phyloP scores from a whole-genome alignment of 2,888 invertebrate genomes.

The Acrobasis repandana region DNA sequence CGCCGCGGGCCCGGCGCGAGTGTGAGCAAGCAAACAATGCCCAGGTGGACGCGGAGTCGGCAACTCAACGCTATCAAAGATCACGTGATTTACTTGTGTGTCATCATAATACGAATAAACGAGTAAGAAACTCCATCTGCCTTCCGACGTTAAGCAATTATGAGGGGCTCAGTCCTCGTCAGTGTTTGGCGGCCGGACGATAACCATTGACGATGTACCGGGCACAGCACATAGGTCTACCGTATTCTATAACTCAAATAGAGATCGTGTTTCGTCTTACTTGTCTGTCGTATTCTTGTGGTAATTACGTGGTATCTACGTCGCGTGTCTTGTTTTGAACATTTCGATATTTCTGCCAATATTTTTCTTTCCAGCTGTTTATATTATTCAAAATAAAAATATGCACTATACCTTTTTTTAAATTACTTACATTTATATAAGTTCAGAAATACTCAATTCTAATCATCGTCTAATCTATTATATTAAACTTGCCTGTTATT shows the following conservation, averaged over 20 bases:
- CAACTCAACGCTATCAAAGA: conserved; percentile 51
- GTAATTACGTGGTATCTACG: conserved; percentile 16
- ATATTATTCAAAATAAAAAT: neutral
- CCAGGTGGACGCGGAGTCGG: conserved; percentile 58
- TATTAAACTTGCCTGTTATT: conserved; percentile 18
- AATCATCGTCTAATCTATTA: too few species aligned
- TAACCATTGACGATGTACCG: conserved; percentile 25
- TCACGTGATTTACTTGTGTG: conserved; percentile 56
- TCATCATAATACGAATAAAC: conserved; percentile 31
- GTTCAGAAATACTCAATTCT: neutral
- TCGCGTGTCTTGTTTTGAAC: conserved; percentile 13
- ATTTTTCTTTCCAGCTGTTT: conserved; percentile 1
- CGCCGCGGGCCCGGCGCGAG: conserved; percentile 46
- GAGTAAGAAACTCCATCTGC: conserved; percentile 34
- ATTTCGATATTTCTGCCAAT: neutral
- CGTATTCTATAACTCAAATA: conserved; percentile 19
- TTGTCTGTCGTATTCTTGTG: conserved; percentile 25
- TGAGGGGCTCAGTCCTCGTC: conserved; percentile 13
- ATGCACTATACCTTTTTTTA: neutral
- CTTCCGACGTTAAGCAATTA: conserved; percentile 31
- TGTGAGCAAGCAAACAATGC: conserved; percentile 47
- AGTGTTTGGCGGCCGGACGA: conserved; percentile 31
- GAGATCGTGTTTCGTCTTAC: conserved; percentile 25
- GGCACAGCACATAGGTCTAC: neutral
- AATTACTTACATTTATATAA: too few species aligned